Conservation (phyloP, 2,888 invertebrate species). For the Acanthosoma haemorrhoidale region DNA sequence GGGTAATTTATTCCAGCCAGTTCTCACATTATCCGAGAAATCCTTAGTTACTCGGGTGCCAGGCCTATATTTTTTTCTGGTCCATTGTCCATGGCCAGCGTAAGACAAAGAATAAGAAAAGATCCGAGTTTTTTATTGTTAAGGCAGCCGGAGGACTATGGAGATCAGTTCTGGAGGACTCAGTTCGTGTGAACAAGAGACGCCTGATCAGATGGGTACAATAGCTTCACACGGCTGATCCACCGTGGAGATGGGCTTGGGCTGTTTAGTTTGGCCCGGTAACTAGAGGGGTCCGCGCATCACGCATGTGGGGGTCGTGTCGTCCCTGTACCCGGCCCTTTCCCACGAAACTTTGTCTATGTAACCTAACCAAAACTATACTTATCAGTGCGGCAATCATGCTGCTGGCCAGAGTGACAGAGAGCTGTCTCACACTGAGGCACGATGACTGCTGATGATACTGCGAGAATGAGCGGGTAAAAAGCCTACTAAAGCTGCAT, state of each 20-base stretch:
- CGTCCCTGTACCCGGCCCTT: neutral
- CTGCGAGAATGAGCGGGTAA: too few species aligned
- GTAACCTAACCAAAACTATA: neutral
- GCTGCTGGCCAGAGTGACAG: too few species aligned
- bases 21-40: neutral
- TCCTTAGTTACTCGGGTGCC: neutral
- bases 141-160: too few species aligned
- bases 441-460: too few species aligned
- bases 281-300: constrained; percentile 7
- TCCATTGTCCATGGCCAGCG: neutral
- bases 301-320: neutral
- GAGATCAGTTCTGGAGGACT: neutral
- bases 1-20: neutral
- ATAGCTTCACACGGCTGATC: constrained; percentile 12
- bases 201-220: neutral
- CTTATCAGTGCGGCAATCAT: too few species aligned
- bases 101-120: constrained; percentile 9
- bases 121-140: neutral
- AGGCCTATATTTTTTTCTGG: neutral
- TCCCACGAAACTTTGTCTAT: constrained; percentile 4
- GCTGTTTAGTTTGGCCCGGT: constrained; percentile 10
- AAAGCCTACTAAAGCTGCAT: too few species aligned
- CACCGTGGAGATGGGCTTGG: neutral
- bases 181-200: constrained; percentile 1
- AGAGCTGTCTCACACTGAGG: too few species aligned